Conservation (phyloP, 2,888 invertebrate species). For the Stramonita haemastoma region DNA sequence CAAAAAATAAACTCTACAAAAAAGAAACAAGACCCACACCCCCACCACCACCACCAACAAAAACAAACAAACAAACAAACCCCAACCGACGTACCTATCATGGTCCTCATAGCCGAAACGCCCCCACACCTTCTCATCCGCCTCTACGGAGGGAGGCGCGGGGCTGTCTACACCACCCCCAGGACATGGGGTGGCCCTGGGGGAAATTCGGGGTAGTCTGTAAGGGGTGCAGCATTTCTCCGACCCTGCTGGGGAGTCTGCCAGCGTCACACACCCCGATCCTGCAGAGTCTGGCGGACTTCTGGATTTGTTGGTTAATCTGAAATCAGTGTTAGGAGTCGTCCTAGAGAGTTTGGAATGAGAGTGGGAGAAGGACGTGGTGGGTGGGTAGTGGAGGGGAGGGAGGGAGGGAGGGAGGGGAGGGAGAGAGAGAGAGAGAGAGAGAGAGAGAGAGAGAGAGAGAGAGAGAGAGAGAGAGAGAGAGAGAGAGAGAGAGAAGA, state of each 20-base stretch:
- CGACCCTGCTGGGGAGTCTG: conserved; percentile 49
- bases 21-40: too few species aligned
- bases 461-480: too few species aligned
- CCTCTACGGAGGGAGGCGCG: conserved; percentile 37
- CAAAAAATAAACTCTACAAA: too few species aligned
- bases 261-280: conserved; percentile 14
- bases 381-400: too few species aligned
- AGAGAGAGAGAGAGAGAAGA: too few species aligned
- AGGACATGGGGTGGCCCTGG: conserved; percentile 43
- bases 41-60: neutral
- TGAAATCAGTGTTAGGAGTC: conserved; percentile 42
- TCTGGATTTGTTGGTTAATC: conserved; percentile 41
- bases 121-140: conserved; percentile 57
- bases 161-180: neutral
- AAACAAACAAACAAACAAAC: neutral
- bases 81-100: conserved; percentile 51
- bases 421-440: too few species aligned
- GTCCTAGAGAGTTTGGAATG: too few species aligned
- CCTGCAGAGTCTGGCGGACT: conserved; percentile 31
- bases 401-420: too few species aligned
- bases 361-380: too few species aligned
- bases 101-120: conserved; percentile 63
- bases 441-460: too few species aligned
- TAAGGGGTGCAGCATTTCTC: conserved; percentile 55
- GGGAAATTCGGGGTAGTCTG: conserved; percentile 60